phyloP scores from a whole-genome alignment of 2,797 vertebrate genomes.

The Bovichtus diacanthus region DNA sequence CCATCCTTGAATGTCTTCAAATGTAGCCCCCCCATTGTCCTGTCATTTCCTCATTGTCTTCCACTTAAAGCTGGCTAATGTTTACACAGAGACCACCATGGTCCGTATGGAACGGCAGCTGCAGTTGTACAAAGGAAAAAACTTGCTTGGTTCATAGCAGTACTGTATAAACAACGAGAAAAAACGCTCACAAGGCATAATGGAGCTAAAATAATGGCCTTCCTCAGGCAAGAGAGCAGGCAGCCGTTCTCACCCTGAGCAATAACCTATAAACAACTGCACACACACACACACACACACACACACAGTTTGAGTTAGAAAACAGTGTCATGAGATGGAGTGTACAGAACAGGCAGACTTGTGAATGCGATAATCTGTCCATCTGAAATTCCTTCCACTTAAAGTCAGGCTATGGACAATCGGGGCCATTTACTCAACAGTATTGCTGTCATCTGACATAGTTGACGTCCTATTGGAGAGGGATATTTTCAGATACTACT shows the following conservation, averaged over 20 bases:
- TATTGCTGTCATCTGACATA: slow-evolving; percentile 82
- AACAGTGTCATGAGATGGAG: slow-evolving; percentile 74
- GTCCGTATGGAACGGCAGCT: slow-evolving; percentile 74
- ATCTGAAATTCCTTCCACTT: slow-evolving; percentile 84
- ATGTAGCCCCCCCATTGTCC: slow-evolving; percentile 53
- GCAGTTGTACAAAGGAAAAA: slow-evolving; percentile 58
- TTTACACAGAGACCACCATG: slow-evolving; percentile 80
- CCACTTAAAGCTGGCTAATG: slow-evolving; percentile 75
- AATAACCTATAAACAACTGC: slow-evolving; percentile 64
- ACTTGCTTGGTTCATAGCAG: slow-evolving; percentile 57
- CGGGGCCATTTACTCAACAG: slow-evolving; percentile 72
- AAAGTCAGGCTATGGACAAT: slow-evolving; percentile 78
- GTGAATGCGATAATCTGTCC: slow-evolving; percentile 76
- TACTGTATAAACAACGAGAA: slow-evolving; percentile 74
- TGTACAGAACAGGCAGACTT: slow-evolving; percentile 70
- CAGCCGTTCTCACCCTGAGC: slow-evolving; percentile 58
- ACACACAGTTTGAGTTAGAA: slow-evolving; percentile 46
- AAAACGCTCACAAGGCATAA: slow-evolving; percentile 44
- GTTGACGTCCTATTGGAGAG: slow-evolving; percentile 61
- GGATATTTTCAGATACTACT: slow-evolving; percentile 74
- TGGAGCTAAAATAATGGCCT: slow-evolving; percentile 53
- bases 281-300: slow-evolving; percentile 32
- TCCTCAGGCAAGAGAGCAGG: slow-evolving; percentile 53
- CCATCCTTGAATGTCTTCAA: slow-evolving; percentile 78
- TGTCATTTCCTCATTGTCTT: slow-evolving; percentile 83